phyloP scores from a whole-genome alignment of 2,113 vertebrate genomes.

The Cavia porcellus region DNA sequence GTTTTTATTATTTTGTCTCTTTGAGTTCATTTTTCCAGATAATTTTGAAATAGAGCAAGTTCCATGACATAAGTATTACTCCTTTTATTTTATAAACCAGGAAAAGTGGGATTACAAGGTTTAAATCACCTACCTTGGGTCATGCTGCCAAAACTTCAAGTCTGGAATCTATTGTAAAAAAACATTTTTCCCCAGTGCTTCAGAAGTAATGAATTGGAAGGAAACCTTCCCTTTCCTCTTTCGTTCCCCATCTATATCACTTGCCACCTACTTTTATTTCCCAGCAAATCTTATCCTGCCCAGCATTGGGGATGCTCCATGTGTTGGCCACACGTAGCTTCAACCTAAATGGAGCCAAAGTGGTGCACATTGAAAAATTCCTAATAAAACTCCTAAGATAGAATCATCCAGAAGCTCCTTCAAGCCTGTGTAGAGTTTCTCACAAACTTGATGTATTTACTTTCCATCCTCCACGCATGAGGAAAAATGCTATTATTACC shows the following conservation, averaged over 20 bases:
- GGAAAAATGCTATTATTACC: not conserved
- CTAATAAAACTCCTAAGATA: not conserved
- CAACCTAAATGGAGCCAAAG: not conserved
- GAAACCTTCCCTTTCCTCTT: not conserved
- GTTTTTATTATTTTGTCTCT: not conserved
- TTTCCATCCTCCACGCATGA: not conserved
- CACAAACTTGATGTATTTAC: not conserved
- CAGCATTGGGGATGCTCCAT: rapidly evolving
- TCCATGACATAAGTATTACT: not conserved
- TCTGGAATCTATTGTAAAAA: not conserved
- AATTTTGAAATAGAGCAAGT: not conserved
- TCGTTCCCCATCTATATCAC: not conserved
- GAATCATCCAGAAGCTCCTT: not conserved
- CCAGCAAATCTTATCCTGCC: not conserved
- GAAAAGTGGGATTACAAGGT: not conserved
- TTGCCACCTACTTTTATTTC: not conserved
- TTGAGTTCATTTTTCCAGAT: not conserved
- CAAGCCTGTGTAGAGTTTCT: not conserved
- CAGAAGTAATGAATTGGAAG: not conserved
- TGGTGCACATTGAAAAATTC: not conserved
- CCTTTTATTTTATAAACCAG: not conserved
- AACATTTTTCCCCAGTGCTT: not conserved
- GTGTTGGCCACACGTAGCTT: not conserved
- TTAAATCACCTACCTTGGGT: not conserved
- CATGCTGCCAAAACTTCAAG: not conserved